Conservation (phyloP, 2,888 invertebrate genomes). For the Pycnomerus fuliginosus region DNA sequence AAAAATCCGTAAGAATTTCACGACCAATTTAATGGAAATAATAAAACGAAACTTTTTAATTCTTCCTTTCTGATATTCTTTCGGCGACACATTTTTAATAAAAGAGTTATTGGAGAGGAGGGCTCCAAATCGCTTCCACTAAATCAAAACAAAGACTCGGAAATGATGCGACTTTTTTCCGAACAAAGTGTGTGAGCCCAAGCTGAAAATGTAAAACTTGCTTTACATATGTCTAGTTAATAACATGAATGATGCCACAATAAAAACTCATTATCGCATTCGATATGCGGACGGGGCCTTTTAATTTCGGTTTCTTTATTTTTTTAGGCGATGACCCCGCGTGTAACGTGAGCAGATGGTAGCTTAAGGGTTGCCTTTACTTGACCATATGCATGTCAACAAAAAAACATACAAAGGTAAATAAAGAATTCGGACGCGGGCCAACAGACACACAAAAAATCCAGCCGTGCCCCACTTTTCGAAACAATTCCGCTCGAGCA, state of each 20-base stretch:
- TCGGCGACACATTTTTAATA: constrained; percentile 42
- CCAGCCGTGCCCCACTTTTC: too few relatives aligned
- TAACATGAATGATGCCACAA: constrained; percentile 38
- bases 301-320: constrained; percentile 22
- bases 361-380: constrained; percentile 9
- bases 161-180: constrained; percentile 13
- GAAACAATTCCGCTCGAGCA: too few relatives aligned
- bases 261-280: constrained; percentile 42
- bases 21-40: constrained; percentile 37
- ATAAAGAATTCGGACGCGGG: too few relatives aligned
- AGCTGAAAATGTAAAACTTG: constrained; percentile 24
- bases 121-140: neutral
- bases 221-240: constrained; percentile 35
- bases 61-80: constrained; percentile 32
- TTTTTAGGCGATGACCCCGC: constrained; percentile 27
- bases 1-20: constrained; percentile 35
- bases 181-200: constrained; percentile 13
- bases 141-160: constrained; percentile 11
- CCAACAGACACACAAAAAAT: constrained; percentile 9
- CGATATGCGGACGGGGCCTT: constrained; percentile 31
- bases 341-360: constrained; percentile 37
- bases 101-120: constrained; percentile 23
- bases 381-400: constrained; percentile 12
- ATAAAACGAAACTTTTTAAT: constrained; percentile 37
- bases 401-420: constrained; percentile 4